Evolutionary conservation across 2,888 invertebrate genomes (phyloP), one percentile per base, ranked within the genome.

Genomic region (Aquatica leii): DNA sequence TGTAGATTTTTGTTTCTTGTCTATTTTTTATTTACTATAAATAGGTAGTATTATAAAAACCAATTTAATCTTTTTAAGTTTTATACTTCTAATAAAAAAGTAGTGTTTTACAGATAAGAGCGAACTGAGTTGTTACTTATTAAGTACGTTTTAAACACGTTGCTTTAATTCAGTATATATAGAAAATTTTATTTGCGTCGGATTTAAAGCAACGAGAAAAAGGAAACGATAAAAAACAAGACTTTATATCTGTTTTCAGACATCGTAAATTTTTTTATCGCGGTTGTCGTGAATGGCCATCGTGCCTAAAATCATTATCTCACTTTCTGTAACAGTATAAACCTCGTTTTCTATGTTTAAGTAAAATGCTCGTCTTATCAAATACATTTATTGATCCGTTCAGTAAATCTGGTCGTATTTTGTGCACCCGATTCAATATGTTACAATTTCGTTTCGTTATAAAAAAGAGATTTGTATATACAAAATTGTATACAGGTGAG

Each of bases 291-390:
- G 52, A 62, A 62, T 54, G 57, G 40, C 58, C 58, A 54, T 43
- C 58, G 53, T 58, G 58, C 62, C 58, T 58, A 62, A 62, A 62
- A 62, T 62, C 58, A 62, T 62, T 62, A 62, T 62, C 62, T 48
- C 40, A 31, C 52, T 31, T 41, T 58, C 37, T 58, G 34, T 46
- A 53, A 40, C 18, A 34, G 58, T 20, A 48, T 31, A 37, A 52
- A 58, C 53, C 20, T 49, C 51, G 34, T 56, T 57, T 46, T 51
- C 20, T 31, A 15, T 43, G 24, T 43, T 37, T 15, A 21, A 34
- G 53, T 46, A 62, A 62, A 59, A 53, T 57, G 43, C 37, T 21
- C 37, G 31, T 59, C 35, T 54, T 58, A 58, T 54, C 50, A 17
- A 46, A 57, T 52, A 46, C 41, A 58, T 62, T 58, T 62, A 54